These are phyloP conservation scores for Australoheros scitulus DNA, from an alignment of 2,113 vertebrate species.

Conservation along the genomic window DNA sequence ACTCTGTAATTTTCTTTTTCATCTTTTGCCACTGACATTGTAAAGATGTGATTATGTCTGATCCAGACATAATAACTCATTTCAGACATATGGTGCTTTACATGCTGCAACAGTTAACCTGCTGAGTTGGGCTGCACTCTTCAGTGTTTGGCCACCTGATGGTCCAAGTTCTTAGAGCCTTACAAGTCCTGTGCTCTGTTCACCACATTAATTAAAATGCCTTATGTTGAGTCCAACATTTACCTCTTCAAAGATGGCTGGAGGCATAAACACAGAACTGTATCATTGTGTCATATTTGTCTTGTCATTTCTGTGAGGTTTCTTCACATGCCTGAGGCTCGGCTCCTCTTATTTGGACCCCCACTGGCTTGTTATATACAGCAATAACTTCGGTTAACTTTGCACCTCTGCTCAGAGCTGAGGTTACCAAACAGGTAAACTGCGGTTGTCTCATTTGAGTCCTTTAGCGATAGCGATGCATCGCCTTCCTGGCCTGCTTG, in stretches of 20 bases:
- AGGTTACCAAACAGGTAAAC: constrained; percentile 41
- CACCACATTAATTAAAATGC: not conserved
- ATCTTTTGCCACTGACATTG: not conserved
- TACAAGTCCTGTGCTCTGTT: not conserved
- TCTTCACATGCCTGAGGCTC: not conserved
- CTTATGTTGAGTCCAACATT: not conserved
- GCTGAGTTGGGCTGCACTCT: constrained; percentile 16
- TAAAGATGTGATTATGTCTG: constrained; percentile 7
- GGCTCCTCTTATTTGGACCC: not conserved
- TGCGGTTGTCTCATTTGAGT: constrained; percentile 32
- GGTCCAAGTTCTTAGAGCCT: constrained; percentile 10
- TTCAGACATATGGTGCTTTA: constrained; percentile 5
- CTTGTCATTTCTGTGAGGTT: not conserved
- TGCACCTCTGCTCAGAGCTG: not conserved
- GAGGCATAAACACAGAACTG: not conserved
- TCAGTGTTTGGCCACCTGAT: not conserved
- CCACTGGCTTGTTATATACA: not conserved
- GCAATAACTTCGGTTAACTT: constrained; percentile 39
- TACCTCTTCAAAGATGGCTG: not conserved
- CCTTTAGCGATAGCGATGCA: constrained; percentile 28
- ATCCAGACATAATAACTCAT: constrained; percentile 15
- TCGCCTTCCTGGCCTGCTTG: constrained; percentile 27
- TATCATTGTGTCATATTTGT: constrained; percentile 11
- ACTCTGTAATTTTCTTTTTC: not conserved
- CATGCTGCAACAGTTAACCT: constrained; percentile 13